Percentiles rank a stretch among this genome's conserved stretches.
Conservation (phyloP, 2,888 invertebrate genomes). For the Biston stratarius region DNA sequence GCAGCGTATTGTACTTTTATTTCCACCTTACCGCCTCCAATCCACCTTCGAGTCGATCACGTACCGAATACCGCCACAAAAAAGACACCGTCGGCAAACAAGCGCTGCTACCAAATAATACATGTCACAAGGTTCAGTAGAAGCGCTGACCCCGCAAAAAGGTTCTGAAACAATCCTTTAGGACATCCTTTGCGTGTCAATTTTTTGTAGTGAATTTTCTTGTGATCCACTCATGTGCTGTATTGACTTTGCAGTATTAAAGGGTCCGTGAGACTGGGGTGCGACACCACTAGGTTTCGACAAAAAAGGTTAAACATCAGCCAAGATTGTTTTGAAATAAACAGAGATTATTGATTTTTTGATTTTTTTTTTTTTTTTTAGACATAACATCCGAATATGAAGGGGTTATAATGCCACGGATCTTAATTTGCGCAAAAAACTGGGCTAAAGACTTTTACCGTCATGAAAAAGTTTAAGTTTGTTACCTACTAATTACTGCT, state of each 20-base stretch:
- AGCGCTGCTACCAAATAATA: constrained; percentile 17
- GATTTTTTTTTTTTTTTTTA: too few species aligned
- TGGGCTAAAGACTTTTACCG: too few species aligned
- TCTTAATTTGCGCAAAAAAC: too few species aligned
- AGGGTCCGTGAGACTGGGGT: neutral
- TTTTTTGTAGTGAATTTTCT: constrained; percentile 11
- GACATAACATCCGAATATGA: too few species aligned
- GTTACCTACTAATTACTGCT: too few species aligned
- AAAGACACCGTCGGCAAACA: constrained; percentile 23
- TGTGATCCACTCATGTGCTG: constrained; percentile 11
- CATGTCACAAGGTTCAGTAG: constrained; percentile 12
- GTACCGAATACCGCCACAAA: constrained; percentile 3
- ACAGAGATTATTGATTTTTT: too few species aligned
- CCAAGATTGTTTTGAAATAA: neutral
- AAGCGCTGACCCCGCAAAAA: constrained; percentile 17
- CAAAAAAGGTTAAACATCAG: neutral
- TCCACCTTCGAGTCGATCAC: constrained; percentile 17
- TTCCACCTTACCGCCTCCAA: constrained; percentile 7
- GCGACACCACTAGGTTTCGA: constrained; percentile 1
- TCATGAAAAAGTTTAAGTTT: too few species aligned
- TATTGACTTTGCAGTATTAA: constrained; percentile 11
- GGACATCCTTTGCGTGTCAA: constrained; percentile 13
- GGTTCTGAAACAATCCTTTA: constrained; percentile 20
- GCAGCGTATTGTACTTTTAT: constrained; percentile 18
- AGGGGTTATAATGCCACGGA: too few species aligned